Percentiles rank a stretch among this genome's conserved stretches.
These are phyloP conservation scores for Euwallacea similis DNA, from an alignment of 1,140 invertebrate genomes.

Conservation along the genomic window DNA sequence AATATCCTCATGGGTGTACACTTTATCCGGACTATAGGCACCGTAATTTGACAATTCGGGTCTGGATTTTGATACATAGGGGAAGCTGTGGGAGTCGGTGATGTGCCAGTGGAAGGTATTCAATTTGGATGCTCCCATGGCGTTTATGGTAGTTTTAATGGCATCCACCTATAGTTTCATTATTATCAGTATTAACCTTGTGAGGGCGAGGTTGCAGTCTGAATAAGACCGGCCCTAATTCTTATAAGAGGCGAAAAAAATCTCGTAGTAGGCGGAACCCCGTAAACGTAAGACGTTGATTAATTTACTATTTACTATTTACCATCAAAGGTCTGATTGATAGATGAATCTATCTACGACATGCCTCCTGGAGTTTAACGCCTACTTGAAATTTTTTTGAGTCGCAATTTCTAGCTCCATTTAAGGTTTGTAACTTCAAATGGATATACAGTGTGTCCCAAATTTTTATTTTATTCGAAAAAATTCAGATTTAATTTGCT, in stretches of 20 bases:
- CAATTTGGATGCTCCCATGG: conserved; percentile 78
- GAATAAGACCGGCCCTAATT: no score
- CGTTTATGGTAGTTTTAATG: conserved; percentile 76
- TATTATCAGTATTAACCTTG: background rate
- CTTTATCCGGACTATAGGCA: conserved; percentile 68
- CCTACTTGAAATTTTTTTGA: no score
- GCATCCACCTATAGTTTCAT: conserved; percentile 49
- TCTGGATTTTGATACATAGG: conserved; percentile 68
- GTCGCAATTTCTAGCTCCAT: no score
- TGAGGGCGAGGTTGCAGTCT: background rate
- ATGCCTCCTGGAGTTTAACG: no score
- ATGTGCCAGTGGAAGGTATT: conserved; percentile 91
- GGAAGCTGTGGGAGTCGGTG: conserved; percentile 86
- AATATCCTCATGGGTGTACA: conserved; percentile 60
- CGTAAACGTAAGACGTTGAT: no score
- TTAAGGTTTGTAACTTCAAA: background rate
- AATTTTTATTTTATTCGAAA: no score
- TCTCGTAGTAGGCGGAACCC: no score
- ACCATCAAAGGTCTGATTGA: no score
- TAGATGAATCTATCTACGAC: no score
- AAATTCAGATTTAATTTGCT: background rate
- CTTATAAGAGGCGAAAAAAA: no score
- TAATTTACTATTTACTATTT: no score
- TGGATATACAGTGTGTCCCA: no score
- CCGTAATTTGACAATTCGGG: conserved; percentile 73